phyloP scores from a whole-genome alignment of 2,888 invertebrate species.

The Idaea aversata region DNA sequence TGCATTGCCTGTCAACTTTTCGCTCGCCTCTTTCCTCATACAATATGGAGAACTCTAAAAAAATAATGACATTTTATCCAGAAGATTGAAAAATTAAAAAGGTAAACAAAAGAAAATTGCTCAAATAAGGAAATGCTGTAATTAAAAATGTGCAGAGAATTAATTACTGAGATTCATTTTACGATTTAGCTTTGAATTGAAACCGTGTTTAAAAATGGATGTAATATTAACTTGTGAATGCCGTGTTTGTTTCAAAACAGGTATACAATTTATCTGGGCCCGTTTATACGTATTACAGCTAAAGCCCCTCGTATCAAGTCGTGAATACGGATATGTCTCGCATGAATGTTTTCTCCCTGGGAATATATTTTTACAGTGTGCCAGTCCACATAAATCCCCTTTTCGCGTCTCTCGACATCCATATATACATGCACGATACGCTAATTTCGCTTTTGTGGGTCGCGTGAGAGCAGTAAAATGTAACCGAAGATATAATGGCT shows the following conservation, averaged over 20 bases:
- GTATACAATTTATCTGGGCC: constrained; percentile 11
- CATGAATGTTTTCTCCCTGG: constrained; percentile 40
- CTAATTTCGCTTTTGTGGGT: constrained; percentile 57
- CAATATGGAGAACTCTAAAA: constrained; percentile 96
- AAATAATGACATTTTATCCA: constrained; percentile 42
- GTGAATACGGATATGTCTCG: constrained; percentile 41
- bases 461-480: constrained; percentile 51
- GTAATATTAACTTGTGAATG: neutral
- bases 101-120: constrained; percentile 14
- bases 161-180: neutral
- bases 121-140: neutral
- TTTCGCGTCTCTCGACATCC: constrained; percentile 41
- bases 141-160: neutral
- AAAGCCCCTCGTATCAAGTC: constrained; percentile 33
- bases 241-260: neutral
- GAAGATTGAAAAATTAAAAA: constrained; percentile 32
- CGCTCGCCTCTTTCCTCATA: constrained; percentile 94
- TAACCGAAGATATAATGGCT: constrained; percentile 45
- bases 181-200: neutral
- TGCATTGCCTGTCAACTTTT: constrained; percentile 92
- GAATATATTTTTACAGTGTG: constrained; percentile 48
- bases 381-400: constrained; percentile 44
- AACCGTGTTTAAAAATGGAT: neutral
- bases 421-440: constrained; percentile 43
- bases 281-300: constrained; percentile 21